Evolutionary conservation across 2,888 invertebrate genomes (phyloP), one percentile per base, ranked within the genome.

Genomic region (Volucella inanis): DNA sequence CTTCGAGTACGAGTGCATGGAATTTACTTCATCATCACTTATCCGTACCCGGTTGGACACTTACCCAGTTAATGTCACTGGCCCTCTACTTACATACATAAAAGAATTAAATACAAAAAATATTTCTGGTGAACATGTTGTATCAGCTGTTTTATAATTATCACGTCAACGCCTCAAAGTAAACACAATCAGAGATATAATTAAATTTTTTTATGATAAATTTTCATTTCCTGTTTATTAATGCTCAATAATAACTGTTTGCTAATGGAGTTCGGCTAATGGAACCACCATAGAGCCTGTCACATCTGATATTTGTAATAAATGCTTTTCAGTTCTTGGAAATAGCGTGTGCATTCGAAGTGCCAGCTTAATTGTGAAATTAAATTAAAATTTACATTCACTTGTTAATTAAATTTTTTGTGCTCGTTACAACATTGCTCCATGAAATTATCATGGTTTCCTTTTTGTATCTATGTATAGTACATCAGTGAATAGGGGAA

Each of bases 71-170:
- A 67, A 22, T 43, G 18, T 39, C n/a, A 31, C 10, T 22, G 2
- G 18, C 22, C 39, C 8, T 43, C 0, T n/a, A 3, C 8, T 52
- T 57, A 1, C 14, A 31, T 31, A 31, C 31, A 59, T 59, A 15
- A 62, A 52, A 55, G 18, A 55, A 64, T 49, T 65, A 3, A 59
- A 70, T 70, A 52, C 45, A 12, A 54, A 62, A 52, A 31, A 14
- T 14, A 54, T 45, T 43, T 45, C 52, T 43, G 14, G 12, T n/a
- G 38, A 8, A 22, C 15, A 12, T 12, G 15, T 18, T 72, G 65
- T 52, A 79, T 82, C 82, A 82, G 71, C 82, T 72, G 67, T 77
- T 82, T 67, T 52, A 41, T 77, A 78, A 82, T 68, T 61, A 61
- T 50, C 65, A 38, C 71, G 55, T 68, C 72, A 82, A 67, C 71